phyloP scores from a whole-genome alignment of 2,113 vertebrate species.

The Salminus brasiliensis region DNA sequence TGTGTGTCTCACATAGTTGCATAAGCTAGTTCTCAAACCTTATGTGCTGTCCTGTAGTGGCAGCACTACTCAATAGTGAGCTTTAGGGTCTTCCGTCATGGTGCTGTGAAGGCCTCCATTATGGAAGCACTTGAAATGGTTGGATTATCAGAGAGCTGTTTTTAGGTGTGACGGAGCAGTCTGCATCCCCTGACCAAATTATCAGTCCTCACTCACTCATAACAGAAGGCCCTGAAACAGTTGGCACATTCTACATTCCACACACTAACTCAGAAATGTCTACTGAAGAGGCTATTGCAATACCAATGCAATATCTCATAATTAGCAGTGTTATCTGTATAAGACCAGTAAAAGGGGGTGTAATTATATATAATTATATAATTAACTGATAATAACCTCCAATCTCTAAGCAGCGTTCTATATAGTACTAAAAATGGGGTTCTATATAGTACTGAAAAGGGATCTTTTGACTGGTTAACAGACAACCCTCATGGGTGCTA shows the following conservation, averaged over 20 bases:
- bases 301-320: not conserved
- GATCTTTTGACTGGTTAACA: too few species aligned
- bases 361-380: too few species aligned
- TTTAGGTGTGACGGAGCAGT: constrained; percentile 68
- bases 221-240: constrained; percentile 52
- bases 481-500: too few species aligned
- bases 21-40: constrained; percentile 54
- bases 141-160: constrained; percentile 75
- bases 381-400: too few species aligned
- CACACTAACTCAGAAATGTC: constrained; percentile 64
- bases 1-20: not conserved
- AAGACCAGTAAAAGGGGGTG: too few species aligned
- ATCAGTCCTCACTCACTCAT: constrained; percentile 68
- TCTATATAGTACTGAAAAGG: too few species aligned
- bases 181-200: constrained; percentile 76
- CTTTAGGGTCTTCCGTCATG: constrained; percentile 38
- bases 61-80: constrained; percentile 54
- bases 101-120: constrained; percentile 62
- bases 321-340: too few species aligned
- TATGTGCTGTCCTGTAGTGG: constrained; percentile 60
- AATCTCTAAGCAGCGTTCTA: too few species aligned
- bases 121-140: constrained; percentile 72
- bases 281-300: constrained; percentile 45
- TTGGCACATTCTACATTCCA: constrained; percentile 57
- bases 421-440: too few species aligned